Percentiles rank a stretch among this genome's conserved stretches.
Evolutionary conservation across 2,797 vertebrate species (phyloP).

Genomic region (Sandelia bainsii): DNA sequence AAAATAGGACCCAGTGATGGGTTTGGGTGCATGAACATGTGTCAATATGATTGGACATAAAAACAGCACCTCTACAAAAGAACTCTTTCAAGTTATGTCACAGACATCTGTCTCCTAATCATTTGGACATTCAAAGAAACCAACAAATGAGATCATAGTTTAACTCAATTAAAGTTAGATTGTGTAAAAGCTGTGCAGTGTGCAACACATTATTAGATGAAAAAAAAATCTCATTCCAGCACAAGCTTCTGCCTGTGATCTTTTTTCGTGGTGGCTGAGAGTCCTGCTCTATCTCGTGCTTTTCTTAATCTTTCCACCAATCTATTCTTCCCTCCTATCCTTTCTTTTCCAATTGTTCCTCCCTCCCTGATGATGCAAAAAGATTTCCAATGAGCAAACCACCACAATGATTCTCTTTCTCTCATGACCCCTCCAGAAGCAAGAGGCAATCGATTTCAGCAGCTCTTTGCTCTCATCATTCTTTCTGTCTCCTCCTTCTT

Average conservation of each 20-base stretch:
- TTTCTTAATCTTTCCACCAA: background rate
- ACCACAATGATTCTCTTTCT: constrained; percentile 60
- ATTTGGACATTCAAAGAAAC: background rate
- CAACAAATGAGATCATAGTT: background rate
- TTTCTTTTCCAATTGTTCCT: constrained; percentile 25
- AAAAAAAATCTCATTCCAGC: background rate
- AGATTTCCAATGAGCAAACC: constrained; percentile 74
- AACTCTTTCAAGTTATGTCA: background rate
- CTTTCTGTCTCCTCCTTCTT: constrained; percentile 12
- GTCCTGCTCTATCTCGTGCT: background rate
- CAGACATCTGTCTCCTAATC: background rate
- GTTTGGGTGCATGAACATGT: no score
- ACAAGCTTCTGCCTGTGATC: background rate
- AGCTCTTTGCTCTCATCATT: constrained; percentile 42
- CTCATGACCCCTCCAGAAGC: constrained; percentile 40
- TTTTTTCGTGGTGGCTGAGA: background rate
- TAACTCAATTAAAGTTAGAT: background rate
- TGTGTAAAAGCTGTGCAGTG: no score
- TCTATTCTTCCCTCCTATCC: background rate
- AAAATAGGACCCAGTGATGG: no score
- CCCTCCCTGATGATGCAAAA: constrained; percentile 65
- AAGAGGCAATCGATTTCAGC: constrained; percentile 72
- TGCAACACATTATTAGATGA: background rate
- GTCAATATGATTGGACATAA: background rate
- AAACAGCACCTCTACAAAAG: background rate